Evolutionary conservation across 1,140 invertebrate species (phyloP).

Genomic region (Drosophila repletoides): DNA sequence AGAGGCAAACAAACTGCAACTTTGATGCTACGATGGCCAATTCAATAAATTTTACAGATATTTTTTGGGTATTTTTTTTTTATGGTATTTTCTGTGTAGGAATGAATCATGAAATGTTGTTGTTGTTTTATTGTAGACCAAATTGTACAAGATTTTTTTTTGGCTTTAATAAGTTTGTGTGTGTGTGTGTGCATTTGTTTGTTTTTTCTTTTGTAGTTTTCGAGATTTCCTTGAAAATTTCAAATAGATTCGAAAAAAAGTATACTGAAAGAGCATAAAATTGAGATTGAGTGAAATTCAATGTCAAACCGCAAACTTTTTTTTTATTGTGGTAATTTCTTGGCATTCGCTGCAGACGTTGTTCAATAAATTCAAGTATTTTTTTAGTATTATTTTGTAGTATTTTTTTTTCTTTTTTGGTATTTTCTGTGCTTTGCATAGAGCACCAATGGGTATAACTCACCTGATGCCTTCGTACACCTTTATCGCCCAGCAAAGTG

Average conservation of each 20-base stretch:
- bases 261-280: slow-evolving; percentile 12
- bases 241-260: slow-evolving; percentile 1
- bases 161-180: slow-evolving; percentile 7
- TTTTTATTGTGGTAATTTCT: slow-evolving; percentile 36
- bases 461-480: slow-evolving; percentile 83
- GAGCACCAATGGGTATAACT: slow-evolving; percentile 64
- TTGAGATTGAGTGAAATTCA: slow-evolving; percentile 26
- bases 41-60: slow-evolving; percentile 22
- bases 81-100: slow-evolving; percentile 12
- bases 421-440: slow-evolving; percentile 38
- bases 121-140: slow-evolving; percentile 17
- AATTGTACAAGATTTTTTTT: slow-evolving; percentile 27
- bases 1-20: slow-evolving; percentile 61
- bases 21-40: slow-evolving; percentile 28
- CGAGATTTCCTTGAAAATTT: background rate
- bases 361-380: slow-evolving; percentile 13
- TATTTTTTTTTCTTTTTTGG: slow-evolving; percentile 33
- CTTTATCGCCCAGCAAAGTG: slow-evolving; percentile 87
- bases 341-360: slow-evolving; percentile 68
- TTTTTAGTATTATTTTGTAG: slow-evolving; percentile 23
- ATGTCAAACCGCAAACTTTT: slow-evolving; percentile 51
- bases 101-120: slow-evolving; percentile 46
- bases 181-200: slow-evolving; percentile 29
- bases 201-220: slow-evolving; percentile 13
- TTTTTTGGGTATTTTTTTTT: background rate